phyloP scores from a whole-genome alignment of 2,888 invertebrate species.

The Caradrina kadenii region DNA sequence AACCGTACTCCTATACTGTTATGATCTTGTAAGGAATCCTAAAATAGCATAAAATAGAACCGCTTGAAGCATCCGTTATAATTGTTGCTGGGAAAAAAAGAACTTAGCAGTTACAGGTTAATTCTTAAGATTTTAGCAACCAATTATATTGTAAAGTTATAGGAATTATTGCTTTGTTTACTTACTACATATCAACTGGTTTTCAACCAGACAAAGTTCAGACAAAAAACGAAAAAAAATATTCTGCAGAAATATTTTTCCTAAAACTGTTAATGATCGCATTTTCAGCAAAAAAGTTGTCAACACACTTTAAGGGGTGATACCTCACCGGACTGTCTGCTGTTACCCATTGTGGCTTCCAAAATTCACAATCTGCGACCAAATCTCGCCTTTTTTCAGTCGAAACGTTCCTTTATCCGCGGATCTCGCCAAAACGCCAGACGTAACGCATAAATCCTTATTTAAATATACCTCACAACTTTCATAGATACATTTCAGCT shows the following conservation, averaged over 20 bases:
- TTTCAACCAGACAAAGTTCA: slow-evolving; percentile 25
- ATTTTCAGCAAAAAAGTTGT: slow-evolving; percentile 62
- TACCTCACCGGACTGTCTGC: slow-evolving; percentile 72
- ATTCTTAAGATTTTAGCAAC: not conserved
- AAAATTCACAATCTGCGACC: slow-evolving; percentile 77
- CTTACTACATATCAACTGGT: not conserved
- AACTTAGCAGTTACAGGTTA: slow-evolving; percentile 17
- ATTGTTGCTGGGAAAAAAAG: slow-evolving; percentile 10
- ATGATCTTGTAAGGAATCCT: slow-evolving; percentile 55
- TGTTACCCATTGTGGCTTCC: slow-evolving; percentile 76
- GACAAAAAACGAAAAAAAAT: slow-evolving; percentile 53
- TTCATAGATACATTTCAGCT: slow-evolving; percentile 63
- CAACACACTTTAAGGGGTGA: slow-evolving; percentile 69
- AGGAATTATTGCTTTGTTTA: slow-evolving; percentile 19
- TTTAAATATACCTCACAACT: slow-evolving; percentile 86
- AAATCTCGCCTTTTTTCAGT: slow-evolving; percentile 81
- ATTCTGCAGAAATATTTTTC: slow-evolving; percentile 49
- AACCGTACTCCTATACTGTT: slow-evolving; percentile 61
- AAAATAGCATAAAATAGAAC: slow-evolving; percentile 48
- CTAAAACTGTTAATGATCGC: slow-evolving; percentile 63
- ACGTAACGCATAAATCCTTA: slow-evolving; percentile 90
- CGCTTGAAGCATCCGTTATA: slow-evolving; percentile 43
- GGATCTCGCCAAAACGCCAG: slow-evolving; percentile 89
- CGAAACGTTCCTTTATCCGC: slow-evolving; percentile 84
- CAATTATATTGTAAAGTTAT: not conserved